A percentile compares a stretch with the other conserved stretches of the same genome.
phyloP scores from a whole-genome alignment of 2,797 vertebrate species.

The Coregonus suidteri region DNA sequence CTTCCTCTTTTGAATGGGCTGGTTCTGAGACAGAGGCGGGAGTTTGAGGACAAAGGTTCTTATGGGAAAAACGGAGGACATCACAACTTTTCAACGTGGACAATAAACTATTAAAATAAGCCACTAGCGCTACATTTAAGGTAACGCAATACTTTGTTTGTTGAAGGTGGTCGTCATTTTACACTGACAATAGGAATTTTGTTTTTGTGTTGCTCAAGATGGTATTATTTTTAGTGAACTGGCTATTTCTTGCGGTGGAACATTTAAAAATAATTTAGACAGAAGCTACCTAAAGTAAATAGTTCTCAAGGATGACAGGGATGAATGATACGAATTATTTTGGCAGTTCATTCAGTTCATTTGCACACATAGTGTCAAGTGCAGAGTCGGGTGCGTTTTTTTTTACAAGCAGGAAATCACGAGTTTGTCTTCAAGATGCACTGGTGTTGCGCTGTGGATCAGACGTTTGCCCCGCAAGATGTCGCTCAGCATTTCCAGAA shows the following conservation, averaged over 20 bases:
- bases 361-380: neutral
- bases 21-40: neutral
- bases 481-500: no score
- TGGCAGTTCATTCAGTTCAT: neutral
- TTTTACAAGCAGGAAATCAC: neutral
- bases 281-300: neutral
- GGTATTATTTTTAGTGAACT: neutral
- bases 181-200: neutral
- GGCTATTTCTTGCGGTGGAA: neutral
- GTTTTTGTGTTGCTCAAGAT: neutral
- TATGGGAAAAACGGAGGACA: neutral
- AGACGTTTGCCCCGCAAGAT: no score
- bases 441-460: no score
- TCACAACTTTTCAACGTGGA: no score
- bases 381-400: neutral
- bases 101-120: neutral
- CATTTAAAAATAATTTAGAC: neutral
- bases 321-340: no score
- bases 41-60: neutral
- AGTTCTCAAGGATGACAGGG: neutral
- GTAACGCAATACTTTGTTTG: neutral
- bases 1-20: neutral
- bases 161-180: neutral
- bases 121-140: neutral
- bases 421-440: neutral